A percentile compares a stretch with the other conserved stretches of the same genome.
phyloP scores from a whole-genome alignment of 23 tunicate genomes.

The Pegea sp. region DNA sequence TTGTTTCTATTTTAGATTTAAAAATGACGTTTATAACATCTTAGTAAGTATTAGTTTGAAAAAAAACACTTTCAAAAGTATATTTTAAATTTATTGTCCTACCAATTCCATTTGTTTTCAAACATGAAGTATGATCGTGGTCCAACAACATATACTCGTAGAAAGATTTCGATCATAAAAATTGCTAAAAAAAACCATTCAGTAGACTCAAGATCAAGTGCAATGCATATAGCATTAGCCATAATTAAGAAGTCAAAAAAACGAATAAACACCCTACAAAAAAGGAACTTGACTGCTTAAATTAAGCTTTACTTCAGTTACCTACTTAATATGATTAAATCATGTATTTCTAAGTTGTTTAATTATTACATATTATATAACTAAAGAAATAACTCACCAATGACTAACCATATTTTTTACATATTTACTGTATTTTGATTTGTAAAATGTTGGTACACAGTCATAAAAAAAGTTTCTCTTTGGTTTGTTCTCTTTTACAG shows the following conservation, averaged over 20 bases:
- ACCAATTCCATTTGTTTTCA: slow-evolving; percentile 85
- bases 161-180: slow-evolving; percentile 68
- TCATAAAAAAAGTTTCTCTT: slow-evolving; percentile 19
- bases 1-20: neutral
- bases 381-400: slow-evolving; percentile 12
- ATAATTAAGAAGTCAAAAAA: slow-evolving; percentile 70
- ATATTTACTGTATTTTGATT: slow-evolving; percentile 29
- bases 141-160: slow-evolving; percentile 66
- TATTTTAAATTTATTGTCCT: too few species aligned
- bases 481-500: slow-evolving; percentile 23
- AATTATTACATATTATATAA: neutral
- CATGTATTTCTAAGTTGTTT: neutral
- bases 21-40: neutral
- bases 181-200: slow-evolving; percentile 86
- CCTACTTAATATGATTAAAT: neutral
- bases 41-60: too few species aligned
- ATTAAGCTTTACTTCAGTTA: neutral
- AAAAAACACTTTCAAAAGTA: neutral
- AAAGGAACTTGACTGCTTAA: neutral
- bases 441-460: slow-evolving; percentile 17
- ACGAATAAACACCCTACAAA: slow-evolving; percentile 38
- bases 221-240: slow-evolving; percentile 89
- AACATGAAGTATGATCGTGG: slow-evolving; percentile 60
- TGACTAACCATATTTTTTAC: slow-evolving; percentile 24
- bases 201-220: slow-evolving; percentile 30